Conservation (phyloP, 2,113 vertebrate genomes). For the Pycnonotus jocosus region DNA sequence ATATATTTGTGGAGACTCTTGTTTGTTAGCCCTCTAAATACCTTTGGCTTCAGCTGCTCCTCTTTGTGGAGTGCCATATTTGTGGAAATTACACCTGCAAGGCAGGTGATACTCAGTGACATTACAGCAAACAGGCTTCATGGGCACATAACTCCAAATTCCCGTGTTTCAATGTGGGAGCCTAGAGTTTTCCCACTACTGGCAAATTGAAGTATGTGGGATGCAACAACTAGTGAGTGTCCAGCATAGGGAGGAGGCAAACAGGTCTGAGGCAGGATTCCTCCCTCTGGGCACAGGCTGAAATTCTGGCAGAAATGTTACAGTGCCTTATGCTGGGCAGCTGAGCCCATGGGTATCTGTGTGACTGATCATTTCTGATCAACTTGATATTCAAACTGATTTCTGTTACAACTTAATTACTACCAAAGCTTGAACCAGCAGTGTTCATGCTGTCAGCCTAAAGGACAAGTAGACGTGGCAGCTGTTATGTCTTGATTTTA, state of each 20-base stretch:
- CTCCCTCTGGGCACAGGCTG: background rate
- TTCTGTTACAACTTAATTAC: background rate
- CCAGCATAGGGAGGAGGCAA: background rate
- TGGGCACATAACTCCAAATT: background rate
- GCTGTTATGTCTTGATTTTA: background rate
- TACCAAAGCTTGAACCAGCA: background rate
- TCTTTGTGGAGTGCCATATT: background rate
- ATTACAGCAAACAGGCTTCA: background rate
- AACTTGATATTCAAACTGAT: background rate
- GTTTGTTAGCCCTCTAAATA: background rate
- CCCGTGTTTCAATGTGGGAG: background rate
- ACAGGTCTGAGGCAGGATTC: background rate
- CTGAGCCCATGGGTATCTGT: background rate
- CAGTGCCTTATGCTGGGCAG: background rate
- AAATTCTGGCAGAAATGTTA: background rate
- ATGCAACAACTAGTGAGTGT: rapidly evolving
- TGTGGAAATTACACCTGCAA: background rate
- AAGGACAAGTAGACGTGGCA: background rate
- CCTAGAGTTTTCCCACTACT: background rate
- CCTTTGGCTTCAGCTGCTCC: background rate
- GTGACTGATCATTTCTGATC: background rate
- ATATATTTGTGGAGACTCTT: background rate
- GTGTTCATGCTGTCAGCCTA: background rate
- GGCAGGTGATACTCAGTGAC: background rate
- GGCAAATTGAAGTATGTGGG: background rate